Percentiles rank a stretch among this genome's conserved stretches.
phyloP scores from a whole-genome alignment of 1,140 invertebrate species.

The Drosophila navojoa region DNA sequence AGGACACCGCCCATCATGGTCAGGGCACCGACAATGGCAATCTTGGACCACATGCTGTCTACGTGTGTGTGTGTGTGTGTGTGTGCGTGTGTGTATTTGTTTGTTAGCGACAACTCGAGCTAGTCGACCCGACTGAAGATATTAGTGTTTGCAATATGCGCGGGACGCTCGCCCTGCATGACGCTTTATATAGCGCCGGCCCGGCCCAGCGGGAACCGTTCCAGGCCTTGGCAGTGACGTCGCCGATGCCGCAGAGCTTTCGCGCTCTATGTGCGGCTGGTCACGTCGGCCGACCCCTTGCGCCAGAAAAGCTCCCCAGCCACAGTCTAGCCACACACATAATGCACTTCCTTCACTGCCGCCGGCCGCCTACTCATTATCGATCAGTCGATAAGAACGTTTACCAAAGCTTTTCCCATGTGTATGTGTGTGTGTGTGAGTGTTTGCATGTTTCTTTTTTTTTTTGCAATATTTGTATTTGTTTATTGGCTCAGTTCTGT shows the following conservation, averaged over 20 bases:
- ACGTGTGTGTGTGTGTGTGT: neutral
- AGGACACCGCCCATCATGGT: constrained; percentile 60
- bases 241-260: constrained; percentile 27
- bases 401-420: constrained; percentile 50
- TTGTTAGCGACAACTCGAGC: neutral
- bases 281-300: constrained; percentile 61
- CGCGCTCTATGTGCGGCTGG: constrained; percentile 52
- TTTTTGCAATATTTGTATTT: constrained; percentile 66
- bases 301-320: constrained; percentile 30
- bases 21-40: constrained; percentile 59
- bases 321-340: neutral
- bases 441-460: neutral
- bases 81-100: neutral
- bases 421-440: neutral
- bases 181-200: constrained; percentile 54
- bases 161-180: constrained; percentile 48
- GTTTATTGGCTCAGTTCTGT: constrained; percentile 52
- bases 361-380: constrained; percentile 51
- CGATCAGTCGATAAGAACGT: constrained; percentile 71
- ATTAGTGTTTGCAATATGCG: constrained; percentile 55
- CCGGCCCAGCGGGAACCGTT: constrained; percentile 1
- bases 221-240: constrained; percentile 5
- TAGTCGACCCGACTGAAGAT: constrained; percentile 1
- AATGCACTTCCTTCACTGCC: constrained; percentile 63
- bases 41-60: constrained; percentile 66